Conservation (phyloP, 2,797 vertebrate genomes). For the Potorous gilbertii region DNA sequence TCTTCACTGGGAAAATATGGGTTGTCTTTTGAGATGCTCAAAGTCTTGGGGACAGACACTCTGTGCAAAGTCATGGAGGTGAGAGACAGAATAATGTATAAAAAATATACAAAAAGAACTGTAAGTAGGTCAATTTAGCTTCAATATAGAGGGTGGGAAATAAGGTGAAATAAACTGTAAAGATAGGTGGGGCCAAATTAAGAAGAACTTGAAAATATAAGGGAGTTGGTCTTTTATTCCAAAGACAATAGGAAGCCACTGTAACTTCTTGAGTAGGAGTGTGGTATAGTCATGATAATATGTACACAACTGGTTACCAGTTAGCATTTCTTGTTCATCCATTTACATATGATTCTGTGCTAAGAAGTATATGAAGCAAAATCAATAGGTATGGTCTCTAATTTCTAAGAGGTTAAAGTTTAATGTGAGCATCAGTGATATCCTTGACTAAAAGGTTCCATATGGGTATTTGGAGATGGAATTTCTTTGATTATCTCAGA, state of each 20-base stretch:
- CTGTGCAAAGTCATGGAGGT: not conserved
- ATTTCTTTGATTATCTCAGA: not conserved
- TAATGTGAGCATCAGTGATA: not conserved
- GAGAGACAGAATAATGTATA: not conserved
- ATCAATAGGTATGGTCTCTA: not conserved
- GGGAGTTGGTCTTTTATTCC: not conserved
- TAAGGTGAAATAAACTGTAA: not conserved
- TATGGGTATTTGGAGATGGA: not conserved
- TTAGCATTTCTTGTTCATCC: not conserved
- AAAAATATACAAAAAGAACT: not conserved
- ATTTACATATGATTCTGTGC: not conserved
- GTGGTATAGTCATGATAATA: not conserved
- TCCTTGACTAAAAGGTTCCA: not conserved
- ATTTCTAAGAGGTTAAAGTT: not conserved
- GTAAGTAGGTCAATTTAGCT: not conserved
- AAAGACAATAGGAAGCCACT: not conserved
- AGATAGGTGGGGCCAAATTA: not conserved
- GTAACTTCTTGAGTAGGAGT: not conserved
- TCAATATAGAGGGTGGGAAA: not conserved
- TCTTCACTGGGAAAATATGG: not conserved
- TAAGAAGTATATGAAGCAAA: not conserved
- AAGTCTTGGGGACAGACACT: not conserved
- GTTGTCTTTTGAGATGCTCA: not conserved
- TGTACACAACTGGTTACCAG: not conserved
- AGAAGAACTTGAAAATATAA: not conserved